Base-by-base conservation (phyloP, 35 echinoderm and acorn worm genomes). In the Holothuria glaberrima region DNA sequence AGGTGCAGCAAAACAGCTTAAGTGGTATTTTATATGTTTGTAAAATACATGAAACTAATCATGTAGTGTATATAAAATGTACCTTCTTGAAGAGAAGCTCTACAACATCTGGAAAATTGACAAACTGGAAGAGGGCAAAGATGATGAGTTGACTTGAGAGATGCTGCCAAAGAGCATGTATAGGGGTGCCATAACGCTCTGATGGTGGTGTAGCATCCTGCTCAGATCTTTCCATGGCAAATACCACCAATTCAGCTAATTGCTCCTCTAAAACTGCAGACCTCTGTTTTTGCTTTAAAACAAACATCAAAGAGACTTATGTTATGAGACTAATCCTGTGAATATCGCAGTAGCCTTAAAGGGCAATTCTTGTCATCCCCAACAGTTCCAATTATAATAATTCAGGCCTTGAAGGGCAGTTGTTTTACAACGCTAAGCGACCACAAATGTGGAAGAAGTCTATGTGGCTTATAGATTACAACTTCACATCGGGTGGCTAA, bases 101-200 rank as follows among this genome's bases (percentile, higher is more conserved):
- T 1, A 99, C 97, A 88, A 99, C 94, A 30, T 94, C 89, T 64
- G 97, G 93, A 78, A 98, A 99, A 67, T 94, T 93, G 65, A 91
- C 93, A 93, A 99, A 99, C 58, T 99, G 93, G 30, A 99, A 99
- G 24, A 99, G 77, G 10, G 91, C 93, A 90, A 99, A 99, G 88
- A 99, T 93, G 88, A 99, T 99, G 30, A 99, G 88, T 50, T 99
- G 97, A 56, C 93, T 99, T 19, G 97, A 99, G 22, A 99, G 91
- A 75, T 95, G 97, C 68, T 95, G 97, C 97, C 97, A 99, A 41
- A 94, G 87, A 18, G 86, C 72, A 44, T 92, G 84, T 18, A 91
- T 72, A 33, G 88, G 82, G 26, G 77, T 69, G 28, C 79, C 68
- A 31, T 44, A 71, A 26, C 76, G 33, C 68, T 91, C 89, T 12